These are phyloP conservation scores for Nomada hirtipes DNA, from an alignment of 2,888 invertebrate species.

Conservation along the genomic window DNA sequence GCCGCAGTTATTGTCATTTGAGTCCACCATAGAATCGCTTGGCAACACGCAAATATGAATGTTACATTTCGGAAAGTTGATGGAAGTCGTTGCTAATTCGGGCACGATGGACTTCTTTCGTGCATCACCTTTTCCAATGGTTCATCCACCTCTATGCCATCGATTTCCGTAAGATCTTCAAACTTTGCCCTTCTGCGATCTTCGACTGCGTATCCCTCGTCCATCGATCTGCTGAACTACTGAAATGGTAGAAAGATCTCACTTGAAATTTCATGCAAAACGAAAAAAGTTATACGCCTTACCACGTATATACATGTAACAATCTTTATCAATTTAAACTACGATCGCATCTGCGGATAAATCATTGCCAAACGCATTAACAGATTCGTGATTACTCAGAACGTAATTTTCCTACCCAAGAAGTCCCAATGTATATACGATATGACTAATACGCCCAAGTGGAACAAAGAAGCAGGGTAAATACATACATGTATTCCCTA, in stretches of 20 bases:
- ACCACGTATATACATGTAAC: too few relatives aligned
- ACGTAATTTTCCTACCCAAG: not conserved
- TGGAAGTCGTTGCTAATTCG: constrained; percentile 12
- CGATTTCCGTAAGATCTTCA: constrained; percentile 44
- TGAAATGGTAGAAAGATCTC: too few relatives aligned
- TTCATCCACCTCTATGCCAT: constrained; percentile 41
- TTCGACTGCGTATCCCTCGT: not conserved
- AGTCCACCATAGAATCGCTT: constrained; percentile 19
- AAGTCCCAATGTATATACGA: too few relatives aligned
- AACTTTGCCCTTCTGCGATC: constrained; percentile 16
- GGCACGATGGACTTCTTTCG: constrained; percentile 10
- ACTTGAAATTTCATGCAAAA: not conserved
- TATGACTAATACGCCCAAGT: too few relatives aligned
- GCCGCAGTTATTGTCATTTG: constrained; percentile 21
- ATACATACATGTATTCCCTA: too few relatives aligned
- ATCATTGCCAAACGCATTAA: constrained; percentile 30
- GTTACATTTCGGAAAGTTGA: constrained; percentile 6
- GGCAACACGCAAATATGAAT: not conserved
- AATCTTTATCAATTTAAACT: constrained; percentile 17
- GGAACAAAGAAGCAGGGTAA: too few relatives aligned
- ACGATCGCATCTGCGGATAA: constrained; percentile 23
- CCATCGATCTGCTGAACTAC: too few relatives aligned
- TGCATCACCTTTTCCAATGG: not conserved
- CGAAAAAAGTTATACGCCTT: not conserved
- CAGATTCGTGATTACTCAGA: constrained; percentile 12